These are phyloP conservation scores for Euwallacea similis DNA, from an alignment of 1,140 invertebrate genomes.

Conservation along the genomic window DNA sequence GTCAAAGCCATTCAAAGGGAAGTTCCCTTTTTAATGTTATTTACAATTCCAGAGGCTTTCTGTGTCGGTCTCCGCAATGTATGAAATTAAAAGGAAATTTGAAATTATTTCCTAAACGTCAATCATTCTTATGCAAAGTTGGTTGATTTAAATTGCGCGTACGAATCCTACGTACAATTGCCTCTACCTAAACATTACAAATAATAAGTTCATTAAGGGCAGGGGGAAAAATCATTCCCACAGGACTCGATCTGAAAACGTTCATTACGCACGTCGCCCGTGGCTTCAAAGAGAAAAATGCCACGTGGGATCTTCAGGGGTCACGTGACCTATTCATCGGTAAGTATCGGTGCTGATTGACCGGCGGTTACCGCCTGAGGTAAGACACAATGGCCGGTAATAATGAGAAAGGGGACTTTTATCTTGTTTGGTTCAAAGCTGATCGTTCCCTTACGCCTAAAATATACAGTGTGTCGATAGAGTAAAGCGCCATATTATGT, in stretches of 20 bases:
- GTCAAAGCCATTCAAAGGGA: slow-evolving; percentile 42
- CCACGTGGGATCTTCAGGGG: slow-evolving; percentile 41
- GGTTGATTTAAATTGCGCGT: slow-evolving; percentile 2
- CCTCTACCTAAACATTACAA: background rate
- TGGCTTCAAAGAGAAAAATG: slow-evolving; percentile 41
- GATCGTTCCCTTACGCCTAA: too few species aligned
- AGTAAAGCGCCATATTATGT: too few species aligned
- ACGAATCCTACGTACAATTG: background rate
- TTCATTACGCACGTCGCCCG: slow-evolving; percentile 29
- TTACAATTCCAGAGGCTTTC: slow-evolving; percentile 21
- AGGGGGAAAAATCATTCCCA: background rate
- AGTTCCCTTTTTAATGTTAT: slow-evolving; percentile 43
- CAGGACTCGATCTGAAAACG: slow-evolving; percentile 2
- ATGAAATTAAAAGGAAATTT: slow-evolving; percentile 39
- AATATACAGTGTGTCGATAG: too few species aligned
- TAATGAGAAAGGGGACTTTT: slow-evolving; percentile 35
- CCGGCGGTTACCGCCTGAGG: slow-evolving; percentile 47
- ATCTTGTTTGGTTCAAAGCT: too few species aligned
- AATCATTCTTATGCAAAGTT: slow-evolving; percentile 37
- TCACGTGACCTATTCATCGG: slow-evolving; percentile 47
- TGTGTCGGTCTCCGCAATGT: slow-evolving; percentile 30
- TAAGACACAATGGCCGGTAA: slow-evolving; percentile 45
- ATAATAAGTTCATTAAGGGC: slow-evolving; percentile 2
- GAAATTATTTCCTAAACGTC: slow-evolving; percentile 37
- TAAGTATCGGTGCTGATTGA: slow-evolving; percentile 49